Conservation (phyloP, 2,797 vertebrate genomes). For the Semaprochilodus insignis region DNA sequence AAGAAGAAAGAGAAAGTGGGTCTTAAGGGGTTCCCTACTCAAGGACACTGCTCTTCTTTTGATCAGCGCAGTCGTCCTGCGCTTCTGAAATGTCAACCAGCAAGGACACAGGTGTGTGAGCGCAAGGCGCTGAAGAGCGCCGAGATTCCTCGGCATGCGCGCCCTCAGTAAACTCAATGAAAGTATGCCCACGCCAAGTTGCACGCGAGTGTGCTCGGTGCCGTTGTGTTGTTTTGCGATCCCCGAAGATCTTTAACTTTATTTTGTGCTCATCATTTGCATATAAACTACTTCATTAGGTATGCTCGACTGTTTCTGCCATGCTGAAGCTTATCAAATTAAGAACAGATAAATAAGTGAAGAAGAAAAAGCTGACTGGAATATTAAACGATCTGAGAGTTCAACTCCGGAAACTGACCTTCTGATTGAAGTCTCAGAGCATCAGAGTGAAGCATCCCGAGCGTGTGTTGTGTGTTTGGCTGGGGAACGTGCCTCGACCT, state of each 20-base stretch:
- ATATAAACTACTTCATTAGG: constrained; percentile 69
- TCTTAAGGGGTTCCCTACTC: constrained; percentile 57
- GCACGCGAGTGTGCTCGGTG: constrained; percentile 26
- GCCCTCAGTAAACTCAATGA: constrained; percentile 26
- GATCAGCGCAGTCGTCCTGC: constrained; percentile 59
- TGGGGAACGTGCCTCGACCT: not conserved
- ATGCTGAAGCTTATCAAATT: constrained; percentile 66
- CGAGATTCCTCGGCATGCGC: not conserved
- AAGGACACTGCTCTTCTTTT: constrained; percentile 66
- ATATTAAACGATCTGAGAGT: constrained; percentile 54
- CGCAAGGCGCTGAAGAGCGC: not conserved
- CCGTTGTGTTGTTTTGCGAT: constrained; percentile 25
- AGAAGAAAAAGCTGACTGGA: constrained; percentile 57
- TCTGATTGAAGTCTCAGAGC: constrained; percentile 18
- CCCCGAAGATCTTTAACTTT: constrained; percentile 59
- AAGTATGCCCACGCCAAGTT: not conserved
- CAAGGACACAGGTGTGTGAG: constrained; percentile 37
- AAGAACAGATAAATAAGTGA: constrained; percentile 65
- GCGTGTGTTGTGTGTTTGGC: not conserved
- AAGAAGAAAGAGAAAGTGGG: constrained; percentile 33
- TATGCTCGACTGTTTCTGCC: constrained; percentile 62
- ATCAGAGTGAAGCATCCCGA: no score
- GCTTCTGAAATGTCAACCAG: constrained; percentile 31
- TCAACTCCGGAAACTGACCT: constrained; percentile 40
- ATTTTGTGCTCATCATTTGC: constrained; percentile 66